Conservation (phyloP, 2,797 vertebrate genomes). For the Acipenser transmontanus region DNA sequence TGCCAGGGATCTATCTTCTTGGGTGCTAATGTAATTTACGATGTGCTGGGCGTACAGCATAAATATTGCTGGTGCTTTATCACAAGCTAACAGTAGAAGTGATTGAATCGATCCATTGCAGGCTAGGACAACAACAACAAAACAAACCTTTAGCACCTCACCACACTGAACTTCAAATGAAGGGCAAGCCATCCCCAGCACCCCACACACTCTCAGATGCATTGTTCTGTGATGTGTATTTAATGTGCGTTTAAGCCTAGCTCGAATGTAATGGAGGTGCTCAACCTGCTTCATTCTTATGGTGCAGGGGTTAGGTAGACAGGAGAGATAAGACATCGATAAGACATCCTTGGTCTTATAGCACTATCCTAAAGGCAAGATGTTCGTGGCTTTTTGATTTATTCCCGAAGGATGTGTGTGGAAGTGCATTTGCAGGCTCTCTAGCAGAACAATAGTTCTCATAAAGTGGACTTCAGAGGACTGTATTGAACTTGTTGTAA, state of each 20-base stretch:
- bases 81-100: conserved; percentile 43
- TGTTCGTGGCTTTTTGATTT: conserved; percentile 37
- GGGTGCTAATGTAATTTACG: conserved; percentile 48
- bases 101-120: conserved; percentile 43
- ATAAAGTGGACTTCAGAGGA: conserved; percentile 37
- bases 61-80: conserved; percentile 51
- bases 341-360: conserved; percentile 28
- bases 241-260: conserved; percentile 34
- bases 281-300: conserved; percentile 23
- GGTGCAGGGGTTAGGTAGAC: conserved; percentile 31
- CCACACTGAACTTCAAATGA: conserved; percentile 16
- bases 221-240: conserved; percentile 20
- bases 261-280: conserved; percentile 29
- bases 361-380: conserved; percentile 23
- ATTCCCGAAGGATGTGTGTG: conserved; percentile 34
- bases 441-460: conserved; percentile 34
- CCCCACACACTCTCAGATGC: conserved; percentile 30
- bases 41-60: conserved; percentile 44
- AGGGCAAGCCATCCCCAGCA: conserved; percentile 15
- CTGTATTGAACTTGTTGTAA: conserved; percentile 39
- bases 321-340: conserved; percentile 40
- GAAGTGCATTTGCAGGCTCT: conserved; percentile 33
- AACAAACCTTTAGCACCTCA: conserved; percentile 11
- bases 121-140: conserved; percentile 23
- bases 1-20: conserved; percentile 50